These are phyloP conservation scores for Xiphophorus couchianus DNA, from an alignment of 2,113 vertebrate species.

Conservation along the genomic window DNA sequence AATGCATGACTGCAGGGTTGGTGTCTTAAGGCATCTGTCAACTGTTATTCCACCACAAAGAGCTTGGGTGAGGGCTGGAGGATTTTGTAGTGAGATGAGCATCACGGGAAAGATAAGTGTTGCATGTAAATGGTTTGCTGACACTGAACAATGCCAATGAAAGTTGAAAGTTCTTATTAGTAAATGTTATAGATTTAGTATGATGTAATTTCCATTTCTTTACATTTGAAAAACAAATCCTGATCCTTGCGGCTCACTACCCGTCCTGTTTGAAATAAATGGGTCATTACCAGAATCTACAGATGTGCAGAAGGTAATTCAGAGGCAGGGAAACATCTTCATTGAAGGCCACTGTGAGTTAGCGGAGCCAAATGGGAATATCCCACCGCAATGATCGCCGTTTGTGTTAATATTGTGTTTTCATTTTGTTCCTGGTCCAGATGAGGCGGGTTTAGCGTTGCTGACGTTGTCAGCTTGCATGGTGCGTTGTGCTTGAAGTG, in stretches of 20 bases:
- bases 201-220: no score
- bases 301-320: not conserved
- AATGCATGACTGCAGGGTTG: slow-evolving; percentile 1
- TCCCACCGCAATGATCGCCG: no score
- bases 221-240: not conserved
- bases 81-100: not conserved
- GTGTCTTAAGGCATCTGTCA: slow-evolving; percentile 7
- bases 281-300: not conserved
- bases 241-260: not conserved
- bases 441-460: not conserved
- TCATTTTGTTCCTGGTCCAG: not conserved
- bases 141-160: not conserved
- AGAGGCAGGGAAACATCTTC: not conserved
- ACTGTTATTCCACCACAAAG: slow-evolving; percentile 1
- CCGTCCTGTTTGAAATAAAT: not conserved
- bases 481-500: not conserved
- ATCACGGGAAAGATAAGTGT: slow-evolving; percentile 1
- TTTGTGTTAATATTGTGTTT: not conserved
- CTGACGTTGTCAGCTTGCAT: not conserved
- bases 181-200: no score
- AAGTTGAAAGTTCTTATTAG: not conserved
- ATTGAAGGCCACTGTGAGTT: not conserved
- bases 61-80: not conserved
- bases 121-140: slow-evolving; percentile 10
- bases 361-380: not conserved